Evolutionary conservation across 2,797 vertebrate species (phyloP).

Genomic region (Synaphobranchus kaupii): DNA sequence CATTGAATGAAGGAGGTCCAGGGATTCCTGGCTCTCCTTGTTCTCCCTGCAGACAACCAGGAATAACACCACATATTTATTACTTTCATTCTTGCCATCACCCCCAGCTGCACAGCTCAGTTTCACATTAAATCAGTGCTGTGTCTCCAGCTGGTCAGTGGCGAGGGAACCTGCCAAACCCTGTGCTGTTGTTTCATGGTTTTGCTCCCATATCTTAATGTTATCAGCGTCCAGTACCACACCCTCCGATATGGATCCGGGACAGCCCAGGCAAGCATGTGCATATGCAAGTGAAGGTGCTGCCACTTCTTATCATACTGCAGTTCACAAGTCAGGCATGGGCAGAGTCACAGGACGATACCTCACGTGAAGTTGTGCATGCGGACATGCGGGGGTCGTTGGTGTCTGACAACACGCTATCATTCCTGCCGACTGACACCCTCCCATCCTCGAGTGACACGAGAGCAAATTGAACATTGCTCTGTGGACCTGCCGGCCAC

Average conservation of each 20-base stretch:
- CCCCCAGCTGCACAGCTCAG: background rate
- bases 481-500: too few species aligned
- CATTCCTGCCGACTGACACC: background rate
- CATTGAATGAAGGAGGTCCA: slow-evolving; percentile 69
- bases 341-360: background rate
- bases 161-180: background rate
- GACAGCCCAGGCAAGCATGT: background rate
- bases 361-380: background rate
- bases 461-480: background rate
- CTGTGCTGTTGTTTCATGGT: background rate
- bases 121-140: background rate
- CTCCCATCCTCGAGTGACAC: background rate
- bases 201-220: too few species aligned
- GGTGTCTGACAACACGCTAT: background rate
- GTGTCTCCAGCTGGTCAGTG: background rate
- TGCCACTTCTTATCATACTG: background rate
- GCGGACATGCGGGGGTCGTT: background rate
- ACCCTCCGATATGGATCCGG: background rate
- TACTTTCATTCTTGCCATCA: background rate
- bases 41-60: slow-evolving; percentile 77
- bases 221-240: background rate
- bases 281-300: background rate
- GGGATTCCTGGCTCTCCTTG: slow-evolving; percentile 78
- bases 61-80: background rate
- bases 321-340: too few species aligned